Percentiles rank a stretch among this genome's conserved stretches.
Evolutionary conservation across 2,888 invertebrate species (phyloP).

Genomic region (Spisula solida): DNA sequence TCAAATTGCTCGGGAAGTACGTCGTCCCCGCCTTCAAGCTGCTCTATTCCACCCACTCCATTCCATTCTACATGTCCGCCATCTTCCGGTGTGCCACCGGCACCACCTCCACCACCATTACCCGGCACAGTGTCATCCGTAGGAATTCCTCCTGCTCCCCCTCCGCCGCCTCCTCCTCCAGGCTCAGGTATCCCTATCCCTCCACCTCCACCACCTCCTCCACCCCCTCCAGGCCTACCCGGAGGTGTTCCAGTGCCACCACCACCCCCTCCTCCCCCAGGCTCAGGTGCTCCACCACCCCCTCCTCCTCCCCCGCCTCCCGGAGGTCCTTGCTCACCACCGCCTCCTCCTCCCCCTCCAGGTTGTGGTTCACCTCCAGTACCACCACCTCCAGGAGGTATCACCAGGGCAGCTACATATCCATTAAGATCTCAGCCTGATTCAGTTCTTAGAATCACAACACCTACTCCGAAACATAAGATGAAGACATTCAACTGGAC

Average conservation of each 20-base stretch:
- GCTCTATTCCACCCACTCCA: constrained; percentile 77
- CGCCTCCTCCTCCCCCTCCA: constrained; percentile 84
- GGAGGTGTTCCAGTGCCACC: constrained; percentile 36
- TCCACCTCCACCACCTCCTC: constrained; percentile 79
- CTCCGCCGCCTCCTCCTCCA: constrained; percentile 81
- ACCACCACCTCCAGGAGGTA: constrained; percentile 71
- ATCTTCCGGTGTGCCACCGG: constrained; percentile 77
- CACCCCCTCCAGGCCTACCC: constrained; percentile 63
- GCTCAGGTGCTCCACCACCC: constrained; percentile 80
- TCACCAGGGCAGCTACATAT: constrained; percentile 51
- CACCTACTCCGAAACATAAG: constrained; percentile 97
- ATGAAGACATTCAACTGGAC: constrained; percentile 99
- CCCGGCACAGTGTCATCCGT: constrained; percentile 66
- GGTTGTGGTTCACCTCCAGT: constrained; percentile 78
- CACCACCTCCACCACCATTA: constrained; percentile 77
- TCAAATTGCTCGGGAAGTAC: not conserved
- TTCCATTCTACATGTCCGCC: constrained; percentile 70
- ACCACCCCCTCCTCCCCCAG: constrained; percentile 82
- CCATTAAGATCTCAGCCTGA: constrained; percentile 63
- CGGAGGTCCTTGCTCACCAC: constrained; percentile 77
- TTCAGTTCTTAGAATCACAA: constrained; percentile 86
- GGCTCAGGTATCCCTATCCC: constrained; percentile 81
- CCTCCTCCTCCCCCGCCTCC: constrained; percentile 82
- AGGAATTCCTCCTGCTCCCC: constrained; percentile 79
- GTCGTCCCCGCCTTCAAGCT: not conserved